phyloP scores from a whole-genome alignment of 2,113 vertebrate species.

The Tenrec ecaudatus region DNA sequence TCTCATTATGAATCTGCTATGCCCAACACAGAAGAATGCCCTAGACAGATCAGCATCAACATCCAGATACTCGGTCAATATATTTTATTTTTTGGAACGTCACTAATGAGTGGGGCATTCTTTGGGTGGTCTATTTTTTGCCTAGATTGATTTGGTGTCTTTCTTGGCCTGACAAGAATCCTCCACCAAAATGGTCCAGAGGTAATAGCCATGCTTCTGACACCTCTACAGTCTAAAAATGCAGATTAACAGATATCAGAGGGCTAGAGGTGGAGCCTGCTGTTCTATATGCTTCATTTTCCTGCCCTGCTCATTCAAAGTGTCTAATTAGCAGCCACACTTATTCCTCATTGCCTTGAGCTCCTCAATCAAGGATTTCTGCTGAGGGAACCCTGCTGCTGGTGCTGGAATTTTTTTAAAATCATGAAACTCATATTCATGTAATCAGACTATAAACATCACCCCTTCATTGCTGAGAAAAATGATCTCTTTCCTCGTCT shows the following conservation, averaged over 20 bases:
- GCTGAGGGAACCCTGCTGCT: slow-evolving; percentile 80
- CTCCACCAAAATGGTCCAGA: slow-evolving; percentile 85
- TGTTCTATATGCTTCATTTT: slow-evolving; percentile 53
- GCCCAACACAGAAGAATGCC: slow-evolving; percentile 65
- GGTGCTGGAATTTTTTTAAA: slow-evolving; percentile 73
- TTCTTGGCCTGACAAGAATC: slow-evolving; percentile 82
- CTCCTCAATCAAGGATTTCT: slow-evolving; percentile 81
- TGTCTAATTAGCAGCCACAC: slow-evolving; percentile 80
- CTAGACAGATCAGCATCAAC: slow-evolving; percentile 72
- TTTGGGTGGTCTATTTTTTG: slow-evolving; percentile 83
- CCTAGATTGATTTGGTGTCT: slow-evolving; percentile 83
- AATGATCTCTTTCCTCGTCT: slow-evolving; percentile 3
- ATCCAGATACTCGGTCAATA: slow-evolving; percentile 80
- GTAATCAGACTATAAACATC: slow-evolving; percentile 76
- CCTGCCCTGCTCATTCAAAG: slow-evolving; percentile 53
- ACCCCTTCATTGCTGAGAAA: slow-evolving; percentile 57
- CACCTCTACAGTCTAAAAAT: slow-evolving; percentile 80
- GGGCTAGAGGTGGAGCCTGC: slow-evolving; percentile 54
- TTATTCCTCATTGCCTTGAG: slow-evolving; percentile 76
- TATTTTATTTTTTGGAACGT: slow-evolving; percentile 70
- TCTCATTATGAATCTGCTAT: slow-evolving; percentile 76
- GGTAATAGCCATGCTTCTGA: slow-evolving; percentile 65
- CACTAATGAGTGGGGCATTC: slow-evolving; percentile 76
- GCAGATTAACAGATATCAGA: slow-evolving; percentile 79
- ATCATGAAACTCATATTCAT: slow-evolving; percentile 75